These are phyloP conservation scores for Alviniconcha marisindica DNA, from an alignment of 1,140 invertebrate species.

Conservation along the genomic window DNA sequence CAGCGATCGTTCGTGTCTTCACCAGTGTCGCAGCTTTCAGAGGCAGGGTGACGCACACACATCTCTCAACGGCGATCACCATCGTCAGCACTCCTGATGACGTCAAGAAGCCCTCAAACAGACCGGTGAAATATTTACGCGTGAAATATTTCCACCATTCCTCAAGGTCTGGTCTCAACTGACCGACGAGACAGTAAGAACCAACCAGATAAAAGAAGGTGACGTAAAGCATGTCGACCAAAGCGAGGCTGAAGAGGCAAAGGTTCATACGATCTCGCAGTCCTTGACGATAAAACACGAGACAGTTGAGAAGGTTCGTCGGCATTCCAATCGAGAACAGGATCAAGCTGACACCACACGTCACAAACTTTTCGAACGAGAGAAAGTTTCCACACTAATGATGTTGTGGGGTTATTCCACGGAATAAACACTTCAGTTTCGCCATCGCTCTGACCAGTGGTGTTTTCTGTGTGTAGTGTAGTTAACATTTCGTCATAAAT, in stretches of 20 bases:
- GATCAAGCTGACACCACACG: not conserved
- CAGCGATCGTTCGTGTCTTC: not conserved
- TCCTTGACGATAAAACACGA: slow-evolving; percentile 12
- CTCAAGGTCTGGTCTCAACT: not conserved
- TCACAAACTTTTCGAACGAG: not conserved
- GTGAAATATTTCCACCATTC: not conserved
- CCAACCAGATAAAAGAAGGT: not conserved
- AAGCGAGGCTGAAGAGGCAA: slow-evolving; percentile 11
- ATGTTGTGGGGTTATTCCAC: slow-evolving; percentile 17
- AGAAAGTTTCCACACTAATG: not conserved
- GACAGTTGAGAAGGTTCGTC: not conserved
- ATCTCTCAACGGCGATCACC: slow-evolving; percentile 15
- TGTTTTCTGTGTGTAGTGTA: too few relatives aligned
- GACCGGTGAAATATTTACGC: not conserved
- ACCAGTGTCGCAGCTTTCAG: slow-evolving; percentile 20
- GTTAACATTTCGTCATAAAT: too few relatives aligned
- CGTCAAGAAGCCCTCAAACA: not conserved
- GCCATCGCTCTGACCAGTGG: too few relatives aligned
- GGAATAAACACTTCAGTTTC: too few relatives aligned
- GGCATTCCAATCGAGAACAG: slow-evolving; percentile 5
- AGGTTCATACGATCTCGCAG: slow-evolving; percentile 33
- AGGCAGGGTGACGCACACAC: slow-evolving; percentile 21
- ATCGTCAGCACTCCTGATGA: slow-evolving; percentile 19
- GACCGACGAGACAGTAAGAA: not conserved
- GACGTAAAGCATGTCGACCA: slow-evolving; percentile 5